Evolutionary conservation across 2,113 vertebrate genomes (phyloP).

Genomic region (Vimba vimba): DNA sequence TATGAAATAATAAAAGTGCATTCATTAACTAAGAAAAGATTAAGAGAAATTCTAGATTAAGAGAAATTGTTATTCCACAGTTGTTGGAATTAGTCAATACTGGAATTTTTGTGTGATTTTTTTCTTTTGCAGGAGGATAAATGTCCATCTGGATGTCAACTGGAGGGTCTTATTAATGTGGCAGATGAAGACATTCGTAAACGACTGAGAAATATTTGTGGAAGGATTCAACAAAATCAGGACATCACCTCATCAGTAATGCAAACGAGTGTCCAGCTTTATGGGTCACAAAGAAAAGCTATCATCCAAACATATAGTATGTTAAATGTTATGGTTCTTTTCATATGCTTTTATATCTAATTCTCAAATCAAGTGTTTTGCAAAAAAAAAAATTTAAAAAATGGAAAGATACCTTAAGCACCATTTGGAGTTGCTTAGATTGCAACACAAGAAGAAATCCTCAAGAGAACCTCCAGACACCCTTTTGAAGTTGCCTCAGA

Average conservation of each 20-base stretch:
- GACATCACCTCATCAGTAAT: slow-evolving; percentile 51
- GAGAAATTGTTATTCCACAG: background rate
- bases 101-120: background rate
- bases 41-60: too few relatives aligned
- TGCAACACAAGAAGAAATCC: too few relatives aligned
- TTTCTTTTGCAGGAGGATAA: slow-evolving; percentile 57
- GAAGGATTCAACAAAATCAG: slow-evolving; percentile 18
- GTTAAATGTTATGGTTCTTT: slow-evolving; percentile 6
- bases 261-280: slow-evolving; percentile 56
- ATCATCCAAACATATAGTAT: slow-evolving; percentile 65
- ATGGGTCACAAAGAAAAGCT: slow-evolving; percentile 58
- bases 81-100: background rate
- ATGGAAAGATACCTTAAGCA: background rate
- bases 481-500: too few relatives aligned
- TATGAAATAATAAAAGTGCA: too few relatives aligned
- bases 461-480: too few relatives aligned
- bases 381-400: background rate
- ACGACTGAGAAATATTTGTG: slow-evolving; percentile 63
- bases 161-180: slow-evolving; percentile 70
- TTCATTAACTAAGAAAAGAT: too few relatives aligned
- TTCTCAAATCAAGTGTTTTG: background rate
- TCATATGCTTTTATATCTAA: background rate
- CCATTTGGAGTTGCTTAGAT: too few relatives aligned
- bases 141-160: slow-evolving; percentile 76
- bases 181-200: slow-evolving; percentile 50